Evolutionary conservation across 2,797 vertebrate species (phyloP).

Genomic region (Pempheris klunzingeri): DNA sequence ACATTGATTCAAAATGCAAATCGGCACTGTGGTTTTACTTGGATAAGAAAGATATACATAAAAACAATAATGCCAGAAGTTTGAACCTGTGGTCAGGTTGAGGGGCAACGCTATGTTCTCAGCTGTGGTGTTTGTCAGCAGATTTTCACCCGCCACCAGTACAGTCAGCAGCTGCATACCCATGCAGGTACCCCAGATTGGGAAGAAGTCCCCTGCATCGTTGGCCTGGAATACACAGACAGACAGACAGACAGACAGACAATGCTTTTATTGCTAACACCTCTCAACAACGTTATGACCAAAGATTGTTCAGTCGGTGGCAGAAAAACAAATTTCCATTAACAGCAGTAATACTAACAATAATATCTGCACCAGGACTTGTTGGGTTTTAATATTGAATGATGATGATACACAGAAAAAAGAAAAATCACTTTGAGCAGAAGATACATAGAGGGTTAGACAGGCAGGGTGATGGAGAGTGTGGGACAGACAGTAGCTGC

Average conservation of each 20-base stretch:
- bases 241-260: not conserved
- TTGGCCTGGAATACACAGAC: conserved; percentile 81
- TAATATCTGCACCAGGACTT: not conserved
- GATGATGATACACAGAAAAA: not conserved
- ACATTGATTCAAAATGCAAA: conserved; percentile 1
- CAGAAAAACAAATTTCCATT: not conserved
- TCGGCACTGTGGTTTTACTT: too few species aligned
- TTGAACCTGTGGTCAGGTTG: conserved; percentile 81
- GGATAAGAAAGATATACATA: not conserved
- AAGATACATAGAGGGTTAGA: not conserved
- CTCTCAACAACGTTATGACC: not conserved
- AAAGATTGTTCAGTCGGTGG: not conserved
- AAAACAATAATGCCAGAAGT: conserved; percentile 8
- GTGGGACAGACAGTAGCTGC: not conserved
- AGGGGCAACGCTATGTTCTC: conserved; percentile 85
- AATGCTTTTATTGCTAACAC: too few species aligned
- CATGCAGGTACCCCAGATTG: conserved; percentile 90
- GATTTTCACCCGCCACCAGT: conserved; percentile 81
- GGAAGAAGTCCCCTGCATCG: conserved; percentile 85
- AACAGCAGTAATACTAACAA: not conserved
- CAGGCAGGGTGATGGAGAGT: not conserved
- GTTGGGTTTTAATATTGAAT: not conserved
- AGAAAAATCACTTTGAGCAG: not conserved
- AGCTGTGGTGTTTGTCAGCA: conserved; percentile 78
- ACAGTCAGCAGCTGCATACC: conserved; percentile 88